Percentiles rank a stretch among this genome's conserved stretches.
These are phyloP conservation scores for Pavo muticus DNA, from an alignment of 2,113 vertebrate genomes.

Conservation along the genomic window DNA sequence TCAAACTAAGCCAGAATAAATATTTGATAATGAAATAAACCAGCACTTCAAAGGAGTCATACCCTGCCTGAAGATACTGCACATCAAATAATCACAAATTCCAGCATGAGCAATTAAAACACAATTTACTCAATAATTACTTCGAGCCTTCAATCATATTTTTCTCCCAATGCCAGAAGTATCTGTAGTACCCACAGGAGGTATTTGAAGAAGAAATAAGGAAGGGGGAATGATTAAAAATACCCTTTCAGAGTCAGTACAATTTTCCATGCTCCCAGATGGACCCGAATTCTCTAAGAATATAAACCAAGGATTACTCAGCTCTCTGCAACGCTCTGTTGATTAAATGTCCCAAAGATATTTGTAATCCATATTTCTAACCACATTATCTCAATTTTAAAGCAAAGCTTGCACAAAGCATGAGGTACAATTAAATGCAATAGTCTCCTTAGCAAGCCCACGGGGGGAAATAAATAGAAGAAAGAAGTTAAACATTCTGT, in stretches of 20 bases:
- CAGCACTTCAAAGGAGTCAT: background rate
- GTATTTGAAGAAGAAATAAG: background rate
- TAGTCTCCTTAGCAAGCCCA: background rate
- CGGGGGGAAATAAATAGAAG: background rate
- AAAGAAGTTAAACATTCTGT: background rate
- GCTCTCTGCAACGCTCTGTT: background rate
- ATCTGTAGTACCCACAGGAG: background rate
- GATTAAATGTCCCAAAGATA: background rate
- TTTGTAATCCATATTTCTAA: background rate
- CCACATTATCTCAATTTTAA: background rate
- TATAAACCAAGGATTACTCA: background rate
- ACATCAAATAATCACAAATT: background rate
- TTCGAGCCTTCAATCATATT: background rate
- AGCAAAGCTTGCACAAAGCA: conserved; percentile 17
- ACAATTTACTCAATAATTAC: background rate
- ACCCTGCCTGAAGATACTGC: background rate
- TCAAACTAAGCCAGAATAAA: background rate
- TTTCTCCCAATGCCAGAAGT: background rate
- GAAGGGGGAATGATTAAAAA: background rate
- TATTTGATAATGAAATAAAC: background rate
- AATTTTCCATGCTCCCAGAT: background rate
- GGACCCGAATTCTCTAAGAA: background rate
- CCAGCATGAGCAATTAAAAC: conserved; percentile 11
- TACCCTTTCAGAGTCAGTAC: background rate
- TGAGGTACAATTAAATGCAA: background rate